These are phyloP conservation scores for Perca schrenkii DNA, from an alignment of 2,113 vertebrate genomes.

Conservation along the genomic window DNA sequence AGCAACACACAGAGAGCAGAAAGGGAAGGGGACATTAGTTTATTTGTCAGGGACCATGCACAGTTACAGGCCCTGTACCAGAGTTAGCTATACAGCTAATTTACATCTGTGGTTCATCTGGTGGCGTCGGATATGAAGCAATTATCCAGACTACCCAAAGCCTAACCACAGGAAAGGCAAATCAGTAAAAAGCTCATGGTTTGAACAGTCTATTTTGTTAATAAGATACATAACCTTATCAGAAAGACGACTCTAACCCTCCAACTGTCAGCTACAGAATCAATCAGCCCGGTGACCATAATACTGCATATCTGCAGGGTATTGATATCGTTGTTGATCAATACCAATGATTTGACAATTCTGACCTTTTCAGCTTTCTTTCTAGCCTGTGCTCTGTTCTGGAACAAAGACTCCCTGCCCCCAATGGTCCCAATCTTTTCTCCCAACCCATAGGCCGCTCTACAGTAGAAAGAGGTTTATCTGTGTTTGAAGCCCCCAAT, in stretches of 20 bases:
- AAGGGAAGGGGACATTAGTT: no score
- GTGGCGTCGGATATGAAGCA: no score
- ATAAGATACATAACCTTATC: neutral
- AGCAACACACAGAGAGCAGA: no score
- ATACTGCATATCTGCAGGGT: constrained; percentile 16
- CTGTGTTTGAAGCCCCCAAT: no score
- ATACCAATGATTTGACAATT: constrained; percentile 8
- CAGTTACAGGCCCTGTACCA: no score
- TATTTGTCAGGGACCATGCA: no score
- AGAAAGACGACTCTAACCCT: neutral
- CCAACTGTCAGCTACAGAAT: constrained; percentile 4
- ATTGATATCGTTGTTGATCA: constrained; percentile 30
- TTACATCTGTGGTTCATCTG: no score
- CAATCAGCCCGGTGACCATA: constrained; percentile 24
- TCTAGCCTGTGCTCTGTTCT: constrained; percentile 1
- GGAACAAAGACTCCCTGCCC: constrained; percentile 24
- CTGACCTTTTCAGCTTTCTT: constrained; percentile 24
- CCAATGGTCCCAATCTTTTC: constrained; percentile 16
- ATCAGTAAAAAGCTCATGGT: neutral
- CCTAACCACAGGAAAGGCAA: neutral
- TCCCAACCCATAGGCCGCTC: neutral
- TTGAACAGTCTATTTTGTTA: neutral
- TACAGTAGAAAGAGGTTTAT: neutral
- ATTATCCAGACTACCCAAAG: neutral
- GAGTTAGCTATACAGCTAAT: no score